Base-by-base conservation (phyloP, 2,888 invertebrate species). In the Tethea ocularis region DNA sequence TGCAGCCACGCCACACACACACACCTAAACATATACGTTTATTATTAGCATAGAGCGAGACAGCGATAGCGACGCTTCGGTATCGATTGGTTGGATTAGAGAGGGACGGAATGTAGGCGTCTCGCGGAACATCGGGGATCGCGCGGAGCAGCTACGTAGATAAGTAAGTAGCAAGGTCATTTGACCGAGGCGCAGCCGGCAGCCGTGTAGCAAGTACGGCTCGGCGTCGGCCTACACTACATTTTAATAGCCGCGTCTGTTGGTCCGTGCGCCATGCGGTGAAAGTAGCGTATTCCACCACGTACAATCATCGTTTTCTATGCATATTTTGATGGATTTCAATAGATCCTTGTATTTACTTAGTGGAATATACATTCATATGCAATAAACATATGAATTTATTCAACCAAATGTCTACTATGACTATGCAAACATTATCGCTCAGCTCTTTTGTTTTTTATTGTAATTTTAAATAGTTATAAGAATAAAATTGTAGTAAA, bases 81-180 rank as follows among this genome's bases (percentile, higher is more conserved):
- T 87, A 88, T 89, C 67, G 87, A 88, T 88, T 81, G 71, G 63
- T 29, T 66, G 58, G 64, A 36, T 86, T 63, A 67, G 85, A 89
- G 71, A 62, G 86, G 79, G 88, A 88, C 41, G 66, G 75, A 60
- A 33, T 13, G 46, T 57, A 68, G 53, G 46, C 33, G 58, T 67
- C 73, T 76, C 72, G 76, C 78, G 77, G 66, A 70, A 68, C 69
- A 66, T 70, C 70, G 71, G 83, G 75, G 81, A 17, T 20, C 46
- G 20, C 52, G 78, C 72, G 72, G 75, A 74, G 70, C 62, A 66
- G 67, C 74, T 80, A 75, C 71, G 85, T 80, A 87, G 89, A 88
- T 80, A 87, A 89, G 88, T 89, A 88, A 86, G 73, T 86, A 75
- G 75, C 91, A 91, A 92, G 91, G 91, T 90, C 91, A 90, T 81